Evolutionary conservation across 2,113 vertebrate species (phyloP).

Genomic region (Poicephalus meyeri): DNA sequence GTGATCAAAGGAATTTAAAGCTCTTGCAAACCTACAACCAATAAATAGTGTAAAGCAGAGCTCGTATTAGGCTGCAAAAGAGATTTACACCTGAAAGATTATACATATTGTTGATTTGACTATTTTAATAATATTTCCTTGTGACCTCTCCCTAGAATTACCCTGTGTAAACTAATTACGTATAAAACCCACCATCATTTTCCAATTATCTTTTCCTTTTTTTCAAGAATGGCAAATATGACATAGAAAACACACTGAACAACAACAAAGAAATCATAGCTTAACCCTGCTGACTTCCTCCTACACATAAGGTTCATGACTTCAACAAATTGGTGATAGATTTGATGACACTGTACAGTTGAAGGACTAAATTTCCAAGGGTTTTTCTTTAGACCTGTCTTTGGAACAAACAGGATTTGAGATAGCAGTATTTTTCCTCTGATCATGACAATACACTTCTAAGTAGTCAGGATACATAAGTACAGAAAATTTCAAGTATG

Average conservation of each 20-base stretch:
- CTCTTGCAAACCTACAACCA: background rate
- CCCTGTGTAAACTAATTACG: background rate
- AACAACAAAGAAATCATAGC: background rate
- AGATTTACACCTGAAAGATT: background rate
- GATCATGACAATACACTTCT: background rate
- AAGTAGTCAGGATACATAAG: background rate
- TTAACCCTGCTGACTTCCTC: background rate
- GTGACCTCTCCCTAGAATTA: background rate
- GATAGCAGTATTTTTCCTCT: background rate
- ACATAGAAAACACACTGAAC: background rate
- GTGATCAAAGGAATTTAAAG: background rate
- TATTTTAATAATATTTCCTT: background rate
- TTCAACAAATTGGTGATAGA: background rate
- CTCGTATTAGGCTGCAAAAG: background rate
- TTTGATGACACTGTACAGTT: background rate
- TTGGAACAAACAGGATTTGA: background rate
- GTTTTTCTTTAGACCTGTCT: background rate
- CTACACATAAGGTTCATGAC: background rate
- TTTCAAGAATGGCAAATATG: background rate
- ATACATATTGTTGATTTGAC: background rate
- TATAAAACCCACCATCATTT: background rate
- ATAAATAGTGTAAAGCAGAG: accelerated
- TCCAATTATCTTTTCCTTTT: background rate
- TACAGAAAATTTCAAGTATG: background rate
- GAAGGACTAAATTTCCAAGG: background rate